Evolutionary conservation across 2,113 vertebrate species (phyloP).

Genomic region (Stegastes partitus): DNA sequence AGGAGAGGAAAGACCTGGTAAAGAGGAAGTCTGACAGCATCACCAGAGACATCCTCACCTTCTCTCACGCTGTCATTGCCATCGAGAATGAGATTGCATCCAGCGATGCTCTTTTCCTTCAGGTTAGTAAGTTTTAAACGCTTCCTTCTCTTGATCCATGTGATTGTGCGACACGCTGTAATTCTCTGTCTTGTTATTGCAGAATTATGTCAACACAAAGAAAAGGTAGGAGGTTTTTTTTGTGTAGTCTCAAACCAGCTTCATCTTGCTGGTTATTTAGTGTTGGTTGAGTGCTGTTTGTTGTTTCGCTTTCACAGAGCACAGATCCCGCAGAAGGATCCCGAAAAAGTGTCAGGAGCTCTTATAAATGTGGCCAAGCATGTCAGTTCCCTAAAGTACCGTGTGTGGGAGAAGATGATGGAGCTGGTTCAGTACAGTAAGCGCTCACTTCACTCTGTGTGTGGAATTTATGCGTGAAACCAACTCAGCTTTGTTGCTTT

Average conservation of each 20-base stretch:
- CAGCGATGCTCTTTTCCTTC: conserved; percentile 76
- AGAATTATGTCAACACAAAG: conserved; percentile 83
- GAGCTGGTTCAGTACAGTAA: conserved; percentile 83
- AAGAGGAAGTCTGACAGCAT: conserved; percentile 81
- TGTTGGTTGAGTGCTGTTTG: background rate
- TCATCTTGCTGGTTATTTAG: background rate
- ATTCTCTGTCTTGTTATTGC: conserved; percentile 38
- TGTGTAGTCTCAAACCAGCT: background rate
- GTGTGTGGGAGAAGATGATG: conserved; percentile 86
- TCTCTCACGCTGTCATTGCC: conserved; percentile 81
- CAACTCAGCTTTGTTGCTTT: background rate
- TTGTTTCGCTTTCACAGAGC: conserved; percentile 65
- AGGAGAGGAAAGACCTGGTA: conserved; percentile 78
- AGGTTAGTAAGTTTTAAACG: conserved; percentile 56
- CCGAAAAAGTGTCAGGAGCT: conserved; percentile 70
- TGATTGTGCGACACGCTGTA: background rate
- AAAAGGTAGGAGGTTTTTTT: conserved; percentile 72
- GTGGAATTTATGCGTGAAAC: background rate
- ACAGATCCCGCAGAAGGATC: conserved; percentile 73
- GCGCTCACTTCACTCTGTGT: conserved; percentile 27
- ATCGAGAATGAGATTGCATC: conserved; percentile 81
- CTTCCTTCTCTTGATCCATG: background rate
- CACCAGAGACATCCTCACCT: conserved; percentile 79
- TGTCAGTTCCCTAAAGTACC: conserved; percentile 83
- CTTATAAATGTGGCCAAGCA: conserved; percentile 84